These are phyloP conservation scores for Lagocephalus sceleratus DNA, from an alignment of 2,797 vertebrate genomes.

Conservation along the genomic window DNA sequence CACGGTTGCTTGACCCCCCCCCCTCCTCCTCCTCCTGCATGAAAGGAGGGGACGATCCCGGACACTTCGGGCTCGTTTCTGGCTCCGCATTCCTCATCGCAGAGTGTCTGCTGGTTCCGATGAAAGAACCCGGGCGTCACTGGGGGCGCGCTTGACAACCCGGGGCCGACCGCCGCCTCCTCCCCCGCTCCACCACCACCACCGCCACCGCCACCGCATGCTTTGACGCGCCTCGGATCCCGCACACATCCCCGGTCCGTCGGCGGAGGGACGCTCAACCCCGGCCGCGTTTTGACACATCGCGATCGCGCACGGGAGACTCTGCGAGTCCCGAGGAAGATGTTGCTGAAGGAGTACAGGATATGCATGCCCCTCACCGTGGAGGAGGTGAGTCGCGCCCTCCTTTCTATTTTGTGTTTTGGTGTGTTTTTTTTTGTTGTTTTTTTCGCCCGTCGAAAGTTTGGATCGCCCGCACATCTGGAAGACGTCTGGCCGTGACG, in stretches of 20 bases:
- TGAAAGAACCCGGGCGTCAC: constrained; percentile 31
- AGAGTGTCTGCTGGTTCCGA: constrained; percentile 33
- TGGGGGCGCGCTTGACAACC: constrained; percentile 24
- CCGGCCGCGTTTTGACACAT: constrained; percentile 44
- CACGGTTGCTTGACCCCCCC: constrained; percentile 22
- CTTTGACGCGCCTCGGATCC: constrained; percentile 46
- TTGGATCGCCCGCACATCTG: too few relatives aligned
- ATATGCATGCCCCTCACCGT: constrained; percentile 98
- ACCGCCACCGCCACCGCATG: constrained; percentile 33
- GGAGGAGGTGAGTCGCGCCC: constrained; percentile 85
- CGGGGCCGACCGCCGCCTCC: too few relatives aligned
- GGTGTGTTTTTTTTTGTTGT: too few relatives aligned
- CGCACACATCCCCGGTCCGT: constrained; percentile 39
- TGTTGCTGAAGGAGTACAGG: constrained; percentile 97
- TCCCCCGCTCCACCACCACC: too few relatives aligned
- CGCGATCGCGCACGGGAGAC: constrained; percentile 22
- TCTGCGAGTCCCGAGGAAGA: constrained; percentile 74
- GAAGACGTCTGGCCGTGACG: too few relatives aligned
- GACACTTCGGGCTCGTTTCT: constrained; percentile 30
- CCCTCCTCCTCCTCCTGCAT: neutral
- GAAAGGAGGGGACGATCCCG: constrained; percentile 44
- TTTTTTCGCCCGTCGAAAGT: too few relatives aligned
- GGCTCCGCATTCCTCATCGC: constrained; percentile 1
- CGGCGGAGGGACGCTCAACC: constrained; percentile 37
- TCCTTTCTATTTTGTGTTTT: too few relatives aligned